phyloP scores from a whole-genome alignment of 2,113 vertebrate genomes.

The Mesoclemmys tuberculata region DNA sequence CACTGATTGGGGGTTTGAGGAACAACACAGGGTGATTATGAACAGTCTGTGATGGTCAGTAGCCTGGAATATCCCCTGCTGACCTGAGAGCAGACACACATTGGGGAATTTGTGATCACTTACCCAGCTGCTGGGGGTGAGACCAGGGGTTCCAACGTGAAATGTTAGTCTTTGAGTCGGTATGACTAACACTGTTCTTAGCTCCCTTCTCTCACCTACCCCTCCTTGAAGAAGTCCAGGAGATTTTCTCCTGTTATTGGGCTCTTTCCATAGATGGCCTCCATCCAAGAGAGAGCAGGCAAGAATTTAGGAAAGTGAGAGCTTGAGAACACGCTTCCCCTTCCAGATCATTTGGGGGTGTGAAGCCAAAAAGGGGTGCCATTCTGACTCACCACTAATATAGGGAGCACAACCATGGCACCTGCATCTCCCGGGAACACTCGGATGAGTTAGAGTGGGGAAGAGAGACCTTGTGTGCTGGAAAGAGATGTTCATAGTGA shows the following conservation, averaged over 20 bases:
- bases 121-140: neutral
- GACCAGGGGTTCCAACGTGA: neutral
- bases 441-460: neutral
- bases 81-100: neutral
- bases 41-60: neutral
- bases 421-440: neutral
- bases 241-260: neutral
- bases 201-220: neutral
- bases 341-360: neutral
- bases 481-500: slow-evolving; percentile 10
- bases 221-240: neutral
- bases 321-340: neutral
- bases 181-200: neutral
- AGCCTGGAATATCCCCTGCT: neutral
- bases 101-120: neutral
- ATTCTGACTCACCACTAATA: neutral
- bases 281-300: neutral
- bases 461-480: neutral
- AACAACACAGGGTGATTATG: neutral
- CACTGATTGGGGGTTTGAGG: neutral
- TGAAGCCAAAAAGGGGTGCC: neutral
- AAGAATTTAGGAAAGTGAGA: neutral
- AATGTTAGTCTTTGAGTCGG: neutral
- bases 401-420: neutral
- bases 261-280: neutral